Conservation (phyloP, 2,113 vertebrate species). For the Meleagris gallopavo region DNA sequence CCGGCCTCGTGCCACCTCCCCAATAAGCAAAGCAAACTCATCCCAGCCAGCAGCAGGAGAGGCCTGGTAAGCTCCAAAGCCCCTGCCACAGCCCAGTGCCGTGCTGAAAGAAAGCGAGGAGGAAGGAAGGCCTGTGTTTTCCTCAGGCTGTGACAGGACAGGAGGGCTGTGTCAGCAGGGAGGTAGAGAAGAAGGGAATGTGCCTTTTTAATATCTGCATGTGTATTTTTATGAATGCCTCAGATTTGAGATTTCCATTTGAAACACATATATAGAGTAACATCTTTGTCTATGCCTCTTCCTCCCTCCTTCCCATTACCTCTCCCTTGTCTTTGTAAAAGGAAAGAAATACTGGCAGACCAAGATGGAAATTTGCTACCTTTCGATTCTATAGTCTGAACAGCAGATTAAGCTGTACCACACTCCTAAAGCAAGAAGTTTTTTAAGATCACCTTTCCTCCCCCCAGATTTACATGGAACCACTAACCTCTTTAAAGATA, state of each 20-base stretch:
- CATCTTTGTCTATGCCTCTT: not conserved
- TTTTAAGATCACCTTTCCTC: not conserved
- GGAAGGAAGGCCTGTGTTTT: not conserved
- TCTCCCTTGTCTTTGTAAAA: not conserved
- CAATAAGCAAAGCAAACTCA: not conserved
- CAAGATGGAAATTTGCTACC: not conserved
- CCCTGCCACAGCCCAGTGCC: not conserved
- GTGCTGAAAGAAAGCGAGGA: not conserved
- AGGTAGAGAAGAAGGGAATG: not conserved
- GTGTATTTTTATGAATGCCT: not conserved
- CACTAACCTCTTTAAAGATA: slow-evolving; percentile 1
- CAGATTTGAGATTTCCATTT: not conserved
- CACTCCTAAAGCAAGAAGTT: not conserved
- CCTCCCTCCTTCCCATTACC: not conserved
- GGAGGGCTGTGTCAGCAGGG: not conserved
- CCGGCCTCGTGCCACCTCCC: not conserved
- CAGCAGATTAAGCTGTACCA: not conserved
- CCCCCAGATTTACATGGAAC: not conserved
- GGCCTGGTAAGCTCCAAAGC: not conserved
- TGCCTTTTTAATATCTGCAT: not conserved
- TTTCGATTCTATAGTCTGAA: not conserved
- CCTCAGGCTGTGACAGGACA: not conserved
- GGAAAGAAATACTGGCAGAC: not conserved
- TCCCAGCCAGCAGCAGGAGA: not conserved
- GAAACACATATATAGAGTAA: not conserved